A percentile compares a stretch with the other conserved stretches of the same genome.
Conservation (phyloP, 1,140 invertebrate genomes). For the Chironomus tepperi region DNA sequence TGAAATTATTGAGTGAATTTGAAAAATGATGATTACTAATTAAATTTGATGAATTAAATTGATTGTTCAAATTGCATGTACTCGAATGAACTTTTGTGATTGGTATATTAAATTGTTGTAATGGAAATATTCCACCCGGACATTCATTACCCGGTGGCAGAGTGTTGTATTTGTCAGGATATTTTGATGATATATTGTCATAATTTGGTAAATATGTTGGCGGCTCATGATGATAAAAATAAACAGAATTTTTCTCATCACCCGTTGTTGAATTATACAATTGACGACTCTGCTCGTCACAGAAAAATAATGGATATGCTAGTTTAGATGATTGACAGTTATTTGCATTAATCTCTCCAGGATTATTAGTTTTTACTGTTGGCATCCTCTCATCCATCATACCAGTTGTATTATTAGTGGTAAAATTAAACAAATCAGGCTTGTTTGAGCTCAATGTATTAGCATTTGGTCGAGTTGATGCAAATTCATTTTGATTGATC, state of each 20-base stretch:
- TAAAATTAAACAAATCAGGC: constrained; percentile 6
- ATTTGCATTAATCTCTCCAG: constrained; percentile 1
- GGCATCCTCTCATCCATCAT: constrained; percentile 9
- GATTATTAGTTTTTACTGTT: neutral
- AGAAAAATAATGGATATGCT: constrained; percentile 10
- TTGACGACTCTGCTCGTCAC: neutral
- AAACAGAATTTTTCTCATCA: constrained; percentile 22
- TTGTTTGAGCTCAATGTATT: neutral
- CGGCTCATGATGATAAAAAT: constrained; percentile 26
- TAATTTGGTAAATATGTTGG: constrained; percentile 26
- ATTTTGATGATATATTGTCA: constrained; percentile 27
- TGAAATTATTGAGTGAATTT: constrained; percentile 36
- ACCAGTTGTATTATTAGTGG: neutral
- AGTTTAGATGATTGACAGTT: constrained; percentile 16
- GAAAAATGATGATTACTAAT: constrained; percentile 35
- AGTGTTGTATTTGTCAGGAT: constrained; percentile 36
- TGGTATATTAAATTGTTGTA: constrained; percentile 32
- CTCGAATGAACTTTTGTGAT: constrained; percentile 25
- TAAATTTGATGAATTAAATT: constrained; percentile 21
- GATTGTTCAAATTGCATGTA: constrained; percentile 25
- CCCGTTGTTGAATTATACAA: neutral
- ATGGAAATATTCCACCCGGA: constrained; percentile 30
- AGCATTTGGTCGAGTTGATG: neutral
- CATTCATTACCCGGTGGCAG: constrained; percentile 38
- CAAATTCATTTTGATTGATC: constrained; percentile 22